Evolutionary conservation across 1,140 invertebrate genomes (phyloP).

Genomic region (Achroia grisella): DNA sequence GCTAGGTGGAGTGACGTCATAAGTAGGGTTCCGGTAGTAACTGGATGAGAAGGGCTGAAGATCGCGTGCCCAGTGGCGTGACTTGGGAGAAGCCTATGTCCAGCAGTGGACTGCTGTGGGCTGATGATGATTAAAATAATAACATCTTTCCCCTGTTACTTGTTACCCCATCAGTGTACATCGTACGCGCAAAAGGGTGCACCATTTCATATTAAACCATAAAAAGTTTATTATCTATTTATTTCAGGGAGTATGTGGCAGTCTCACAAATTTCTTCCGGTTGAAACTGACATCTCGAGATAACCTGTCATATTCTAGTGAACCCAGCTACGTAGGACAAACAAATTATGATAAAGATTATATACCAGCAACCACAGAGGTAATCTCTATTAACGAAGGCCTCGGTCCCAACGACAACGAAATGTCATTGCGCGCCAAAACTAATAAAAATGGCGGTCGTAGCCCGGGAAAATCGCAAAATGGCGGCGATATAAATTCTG

Average conservation of each 20-base stretch:
- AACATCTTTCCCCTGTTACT: too few species aligned
- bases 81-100: too few species aligned
- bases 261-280: slow-evolving; percentile 77
- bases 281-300: slow-evolving; percentile 69
- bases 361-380: slow-evolving; percentile 34
- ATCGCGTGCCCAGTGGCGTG: too few species aligned
- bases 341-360: slow-evolving; percentile 60
- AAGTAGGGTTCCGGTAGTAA: too few species aligned
- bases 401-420: slow-evolving; percentile 56
- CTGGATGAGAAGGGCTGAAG: too few species aligned
- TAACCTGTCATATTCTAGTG: slow-evolving; percentile 64
- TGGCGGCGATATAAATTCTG: slow-evolving; percentile 55
- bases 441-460: slow-evolving; percentile 23
- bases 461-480: slow-evolving; percentile 5
- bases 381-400: slow-evolving; percentile 47
- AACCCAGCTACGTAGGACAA: slow-evolving; percentile 60
- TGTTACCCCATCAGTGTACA: too few species aligned
- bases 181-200: too few species aligned
- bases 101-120: too few species aligned
- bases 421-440: slow-evolving; percentile 31
- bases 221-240: slow-evolving; percentile 3
- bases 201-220: too few species aligned
- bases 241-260: slow-evolving; percentile 78
- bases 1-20: too few species aligned
- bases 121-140: too few species aligned